Conservation (phyloP, 2,113 vertebrate species). For the Porphyrio hochstetteri region DNA sequence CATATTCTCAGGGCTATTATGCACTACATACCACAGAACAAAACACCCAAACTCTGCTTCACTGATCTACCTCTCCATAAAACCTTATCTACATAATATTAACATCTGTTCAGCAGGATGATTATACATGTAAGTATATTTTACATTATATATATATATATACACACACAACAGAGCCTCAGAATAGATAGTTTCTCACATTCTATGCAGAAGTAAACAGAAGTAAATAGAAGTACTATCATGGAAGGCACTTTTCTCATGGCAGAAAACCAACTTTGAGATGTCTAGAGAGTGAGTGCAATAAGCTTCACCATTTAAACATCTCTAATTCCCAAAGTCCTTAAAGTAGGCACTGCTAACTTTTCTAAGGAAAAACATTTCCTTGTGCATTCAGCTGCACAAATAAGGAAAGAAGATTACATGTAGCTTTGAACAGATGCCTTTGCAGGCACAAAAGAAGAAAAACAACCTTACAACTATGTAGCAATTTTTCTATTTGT, state of each 20-base stretch:
- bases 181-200: neutral
- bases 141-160: neutral
- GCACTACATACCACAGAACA: neutral
- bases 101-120: neutral
- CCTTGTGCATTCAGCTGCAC: neutral
- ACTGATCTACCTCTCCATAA: neutral
- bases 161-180: neutral
- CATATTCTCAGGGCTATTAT: neutral
- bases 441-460: conserved; percentile 14
- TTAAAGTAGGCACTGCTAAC: neutral
- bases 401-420: neutral
- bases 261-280: neutral
- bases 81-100: neutral
- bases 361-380: neutral
- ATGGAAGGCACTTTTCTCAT: neutral
- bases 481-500: neutral
- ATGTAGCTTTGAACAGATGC: neutral
- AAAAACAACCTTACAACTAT: neutral
- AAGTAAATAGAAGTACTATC: neutral
- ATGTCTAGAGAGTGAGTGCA: neutral
- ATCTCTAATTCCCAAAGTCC: neutral
- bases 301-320: neutral
- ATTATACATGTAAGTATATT: neutral
- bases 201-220: neutral
- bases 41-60: neutral